Evolutionary conservation across 37 sponge, comb jelly and placozoan species (phyloP).

Genomic region (Oopsacas minuta): DNA sequence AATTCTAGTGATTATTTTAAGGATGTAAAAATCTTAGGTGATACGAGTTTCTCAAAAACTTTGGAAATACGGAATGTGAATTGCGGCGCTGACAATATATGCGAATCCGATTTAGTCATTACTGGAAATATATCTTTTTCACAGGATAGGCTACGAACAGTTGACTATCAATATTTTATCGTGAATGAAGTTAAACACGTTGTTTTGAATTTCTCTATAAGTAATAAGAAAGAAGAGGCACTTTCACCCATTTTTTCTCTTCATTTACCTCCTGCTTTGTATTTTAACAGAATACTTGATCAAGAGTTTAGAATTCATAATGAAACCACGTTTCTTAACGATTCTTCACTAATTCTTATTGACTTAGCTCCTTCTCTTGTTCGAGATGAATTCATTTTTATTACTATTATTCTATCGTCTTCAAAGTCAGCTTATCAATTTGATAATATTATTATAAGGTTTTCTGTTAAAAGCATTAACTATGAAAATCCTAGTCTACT

Average conservation of each 20-base stretch:
- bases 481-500: background rate
- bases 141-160: background rate
- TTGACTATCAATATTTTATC: background rate
- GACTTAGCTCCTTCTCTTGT: background rate
- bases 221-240: background rate
- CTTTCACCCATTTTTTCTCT: background rate
- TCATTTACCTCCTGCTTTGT: background rate
- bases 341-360: background rate
- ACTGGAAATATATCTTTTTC: background rate
- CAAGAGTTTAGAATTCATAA: background rate
- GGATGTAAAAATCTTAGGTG: slow-evolving; percentile 2
- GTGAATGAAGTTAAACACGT: background rate
- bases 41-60: background rate
- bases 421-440: background rate
- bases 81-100: background rate
- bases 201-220: background rate
- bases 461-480: background rate
- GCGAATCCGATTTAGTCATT: background rate
- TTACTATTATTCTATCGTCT: background rate
- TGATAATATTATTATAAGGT: background rate
- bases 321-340: background rate
- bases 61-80: background rate
- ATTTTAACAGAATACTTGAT: background rate
- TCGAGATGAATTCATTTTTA: background rate
- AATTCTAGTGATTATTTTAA: background rate